Evolutionary conservation across 2,888 invertebrate species (phyloP).

Genomic region (Lagria hirta): DNA sequence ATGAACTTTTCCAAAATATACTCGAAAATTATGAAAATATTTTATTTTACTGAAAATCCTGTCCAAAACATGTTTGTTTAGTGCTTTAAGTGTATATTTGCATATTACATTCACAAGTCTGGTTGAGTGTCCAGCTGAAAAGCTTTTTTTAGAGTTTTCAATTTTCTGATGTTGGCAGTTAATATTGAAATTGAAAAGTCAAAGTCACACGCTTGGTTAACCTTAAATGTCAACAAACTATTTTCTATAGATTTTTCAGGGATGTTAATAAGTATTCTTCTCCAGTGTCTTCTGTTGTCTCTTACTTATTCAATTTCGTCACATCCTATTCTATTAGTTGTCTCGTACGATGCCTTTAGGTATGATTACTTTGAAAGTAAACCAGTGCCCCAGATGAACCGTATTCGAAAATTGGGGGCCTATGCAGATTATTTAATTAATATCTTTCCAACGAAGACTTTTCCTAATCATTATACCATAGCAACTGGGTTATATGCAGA

Average conservation of each 20-base stretch:
- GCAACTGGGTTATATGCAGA: constrained; percentile 70
- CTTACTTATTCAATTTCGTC: constrained; percentile 43
- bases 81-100: too few species aligned
- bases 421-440: constrained; percentile 61
- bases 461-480: constrained; percentile 73
- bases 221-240: too few species aligned
- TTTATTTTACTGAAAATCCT: too few species aligned
- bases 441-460: constrained; percentile 71
- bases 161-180: too few species aligned
- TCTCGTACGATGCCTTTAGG: constrained; percentile 73
- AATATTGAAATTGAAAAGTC: too few species aligned
- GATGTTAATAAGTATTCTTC: constrained; percentile 35
- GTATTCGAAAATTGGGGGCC: constrained; percentile 59
- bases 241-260: constrained; percentile 16
- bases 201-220: too few species aligned
- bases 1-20: too few species aligned
- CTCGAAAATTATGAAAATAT: too few species aligned
- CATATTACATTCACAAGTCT: too few species aligned
- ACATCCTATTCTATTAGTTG: constrained; percentile 59
- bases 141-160: too few species aligned
- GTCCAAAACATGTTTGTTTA: too few species aligned
- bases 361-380: constrained; percentile 65
- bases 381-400: constrained; percentile 61
- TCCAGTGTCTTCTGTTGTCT: constrained; percentile 31
- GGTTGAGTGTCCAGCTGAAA: too few species aligned